A percentile compares a stretch with the other conserved stretches of the same genome.
phyloP scores from a whole-genome alignment of 2,888 invertebrate species.

The Oscheius sp. region DNA sequence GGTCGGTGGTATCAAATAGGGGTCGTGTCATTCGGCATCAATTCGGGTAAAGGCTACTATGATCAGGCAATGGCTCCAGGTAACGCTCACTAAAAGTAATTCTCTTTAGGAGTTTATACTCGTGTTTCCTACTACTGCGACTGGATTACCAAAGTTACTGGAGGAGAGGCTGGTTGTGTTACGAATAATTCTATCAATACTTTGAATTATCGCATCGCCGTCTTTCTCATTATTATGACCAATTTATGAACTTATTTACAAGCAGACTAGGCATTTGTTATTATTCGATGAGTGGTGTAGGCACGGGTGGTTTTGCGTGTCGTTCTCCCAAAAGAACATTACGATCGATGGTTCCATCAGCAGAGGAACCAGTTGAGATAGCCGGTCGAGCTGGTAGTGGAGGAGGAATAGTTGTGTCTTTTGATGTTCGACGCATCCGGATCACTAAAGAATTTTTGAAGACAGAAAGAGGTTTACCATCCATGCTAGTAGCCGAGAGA shows the following conservation, averaged over 20 bases:
- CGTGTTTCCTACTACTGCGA: slow-evolving; percentile 11
- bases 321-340: slow-evolving; percentile 7
- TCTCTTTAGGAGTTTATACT: slow-evolving; percentile 18
- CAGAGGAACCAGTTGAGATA: background rate
- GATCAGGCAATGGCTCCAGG: slow-evolving; percentile 23
- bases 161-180: slow-evolving; percentile 1
- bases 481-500: slow-evolving; percentile 11
- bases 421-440: background rate
- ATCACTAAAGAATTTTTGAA: background rate
- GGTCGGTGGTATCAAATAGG: slow-evolving; percentile 21
- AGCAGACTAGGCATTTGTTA: background rate
- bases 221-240: too few species aligned
- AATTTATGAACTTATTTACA: slow-evolving; percentile 12
- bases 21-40: slow-evolving; percentile 22
- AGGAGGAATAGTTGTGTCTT: background rate
- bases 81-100: background rate
- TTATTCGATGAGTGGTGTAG: slow-evolving; percentile 10
- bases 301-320: background rate
- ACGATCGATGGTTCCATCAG: slow-evolving; percentile 2
- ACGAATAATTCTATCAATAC: background rate
- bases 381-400: slow-evolving; percentile 8
- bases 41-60: slow-evolving; percentile 14
- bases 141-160: background rate
- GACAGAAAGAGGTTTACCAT: background rate
- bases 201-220: background rate